Base-by-base conservation (phyloP, 1,140 invertebrate species). In the Procambarus clarkii region DNA sequence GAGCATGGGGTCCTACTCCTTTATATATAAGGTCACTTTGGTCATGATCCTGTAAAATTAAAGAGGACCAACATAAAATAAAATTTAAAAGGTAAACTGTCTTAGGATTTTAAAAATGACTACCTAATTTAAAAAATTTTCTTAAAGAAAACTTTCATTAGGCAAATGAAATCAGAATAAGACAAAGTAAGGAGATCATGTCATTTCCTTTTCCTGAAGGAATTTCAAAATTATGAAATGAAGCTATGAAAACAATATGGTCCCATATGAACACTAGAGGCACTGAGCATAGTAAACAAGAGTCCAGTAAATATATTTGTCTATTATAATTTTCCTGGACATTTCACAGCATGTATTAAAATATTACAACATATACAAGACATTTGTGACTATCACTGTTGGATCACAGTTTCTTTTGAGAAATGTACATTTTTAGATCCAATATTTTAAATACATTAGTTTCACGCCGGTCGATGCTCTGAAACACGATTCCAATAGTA, bases 1-100 rank as follows among this genome's bases (percentile, higher is more conserved):
- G 89, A 91, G 89, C 89, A 91, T 69, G 71, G 83, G 34, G 89
- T 91, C 89, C 74, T 85, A 91, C 82, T 90, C 79, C 82, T 79
- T 69, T 91, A 91, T 91, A 91, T 91, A 85, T 84, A 91, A 91
- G 89, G 89, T 83, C 89, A 91, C 89, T 91, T 91, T 91, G 89
- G 89, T 91, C 50, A 91, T 85, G 74, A 85, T 91, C 89, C 89
- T 85, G 82, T 91, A 85, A 80, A 88, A 79, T 80, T n/a, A 85
- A 71, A 91, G 8, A 84, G 74, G 76, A 91, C 76, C 81, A 85
- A 71, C 78, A 79, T 77, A 90, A 79, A 86, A 80, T 45, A n/a
- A 85, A 81, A 74, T 69, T 34, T 69, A 84, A 74, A 74, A 86
- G 79, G 69, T 74, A 74, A 74, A 74, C 4, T 34, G 46, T 80